phyloP scores from a whole-genome alignment of 2,113 vertebrate species.

The Lepus americanus region DNA sequence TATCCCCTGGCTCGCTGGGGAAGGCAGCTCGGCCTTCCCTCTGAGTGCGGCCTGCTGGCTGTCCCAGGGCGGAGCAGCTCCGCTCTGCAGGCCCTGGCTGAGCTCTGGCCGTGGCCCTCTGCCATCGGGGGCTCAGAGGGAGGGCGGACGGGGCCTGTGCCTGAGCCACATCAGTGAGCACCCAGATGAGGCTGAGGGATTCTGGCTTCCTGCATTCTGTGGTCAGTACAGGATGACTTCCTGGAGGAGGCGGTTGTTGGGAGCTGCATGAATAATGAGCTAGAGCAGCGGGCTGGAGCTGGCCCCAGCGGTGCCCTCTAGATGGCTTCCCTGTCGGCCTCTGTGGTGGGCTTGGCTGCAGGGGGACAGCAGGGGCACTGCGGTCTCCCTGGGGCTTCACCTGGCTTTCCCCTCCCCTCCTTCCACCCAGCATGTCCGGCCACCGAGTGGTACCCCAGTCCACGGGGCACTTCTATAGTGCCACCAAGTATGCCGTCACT shows the following conservation, averaged over 20 bases:
- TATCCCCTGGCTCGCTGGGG: background rate
- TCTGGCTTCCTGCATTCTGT: background rate
- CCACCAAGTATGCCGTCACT: slow-evolving; percentile 96
- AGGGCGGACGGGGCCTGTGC: background rate
- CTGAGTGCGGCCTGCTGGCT: background rate
- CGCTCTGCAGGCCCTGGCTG: background rate
- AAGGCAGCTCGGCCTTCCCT: background rate
- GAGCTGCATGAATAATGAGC: background rate
- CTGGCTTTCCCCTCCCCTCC: slow-evolving; percentile 44
- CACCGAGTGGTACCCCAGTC: slow-evolving; percentile 91
- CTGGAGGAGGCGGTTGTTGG: background rate
- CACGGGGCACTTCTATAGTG: slow-evolving; percentile 94
- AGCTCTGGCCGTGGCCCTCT: background rate
- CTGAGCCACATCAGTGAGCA: background rate
- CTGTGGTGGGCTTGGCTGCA: background rate
- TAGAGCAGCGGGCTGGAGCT: background rate
- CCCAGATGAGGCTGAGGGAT: background rate
- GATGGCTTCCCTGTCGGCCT: background rate
- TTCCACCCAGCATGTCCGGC: slow-evolving; percentile 92
- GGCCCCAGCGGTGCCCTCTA: background rate
- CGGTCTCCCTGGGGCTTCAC: background rate
- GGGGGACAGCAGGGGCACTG: background rate
- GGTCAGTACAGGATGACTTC: background rate
- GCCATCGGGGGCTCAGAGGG: background rate
- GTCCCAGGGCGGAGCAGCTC: background rate